A percentile compares a stretch with the other conserved stretches of the same genome.
Evolutionary conservation across 2,888 invertebrate species (phyloP).

Genomic region (Chamaedrilus cognettii): DNA sequence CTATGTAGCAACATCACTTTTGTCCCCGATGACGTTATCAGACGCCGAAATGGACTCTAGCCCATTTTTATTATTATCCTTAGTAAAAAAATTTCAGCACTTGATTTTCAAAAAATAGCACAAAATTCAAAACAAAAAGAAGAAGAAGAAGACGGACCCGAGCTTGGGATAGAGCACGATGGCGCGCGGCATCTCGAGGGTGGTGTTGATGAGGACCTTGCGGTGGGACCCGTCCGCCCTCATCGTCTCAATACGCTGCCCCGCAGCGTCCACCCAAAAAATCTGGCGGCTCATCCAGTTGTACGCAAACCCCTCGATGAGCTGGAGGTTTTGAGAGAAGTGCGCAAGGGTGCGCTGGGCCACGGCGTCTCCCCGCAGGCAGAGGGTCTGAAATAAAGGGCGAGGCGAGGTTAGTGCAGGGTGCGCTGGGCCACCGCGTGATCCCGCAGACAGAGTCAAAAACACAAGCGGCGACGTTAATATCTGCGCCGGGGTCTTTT

Average conservation of each 20-base stretch:
- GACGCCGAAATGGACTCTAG: too few relatives aligned
- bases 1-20: too few relatives aligned
- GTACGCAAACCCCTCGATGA: conserved; percentile 85
- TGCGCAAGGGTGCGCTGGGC: conserved; percentile 66
- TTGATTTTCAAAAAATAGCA: too few relatives aligned
- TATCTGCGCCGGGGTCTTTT: too few relatives aligned
- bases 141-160: conserved; percentile 64
- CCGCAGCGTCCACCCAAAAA: conserved; percentile 81
- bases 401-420: too few relatives aligned
- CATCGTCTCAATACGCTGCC: conserved; percentile 80
- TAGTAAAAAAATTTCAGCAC: too few relatives aligned
- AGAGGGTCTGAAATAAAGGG: conserved; percentile 51
- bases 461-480: too few relatives aligned
- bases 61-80: too few relatives aligned
- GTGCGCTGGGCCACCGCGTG: too few relatives aligned
- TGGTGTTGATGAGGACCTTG: conserved; percentile 72
- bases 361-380: conserved; percentile 68
- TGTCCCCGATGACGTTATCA: too few relatives aligned
- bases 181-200: conserved; percentile 72
- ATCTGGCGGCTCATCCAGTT: conserved; percentile 87
- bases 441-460: too few relatives aligned
- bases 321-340: conserved; percentile 74
- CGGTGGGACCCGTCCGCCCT: conserved; percentile 77
- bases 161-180: conserved; percentile 81
- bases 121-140: too few relatives aligned